Conservation (phyloP, 1,140 invertebrate genomes). For the Drosophila bocqueti region DNA sequence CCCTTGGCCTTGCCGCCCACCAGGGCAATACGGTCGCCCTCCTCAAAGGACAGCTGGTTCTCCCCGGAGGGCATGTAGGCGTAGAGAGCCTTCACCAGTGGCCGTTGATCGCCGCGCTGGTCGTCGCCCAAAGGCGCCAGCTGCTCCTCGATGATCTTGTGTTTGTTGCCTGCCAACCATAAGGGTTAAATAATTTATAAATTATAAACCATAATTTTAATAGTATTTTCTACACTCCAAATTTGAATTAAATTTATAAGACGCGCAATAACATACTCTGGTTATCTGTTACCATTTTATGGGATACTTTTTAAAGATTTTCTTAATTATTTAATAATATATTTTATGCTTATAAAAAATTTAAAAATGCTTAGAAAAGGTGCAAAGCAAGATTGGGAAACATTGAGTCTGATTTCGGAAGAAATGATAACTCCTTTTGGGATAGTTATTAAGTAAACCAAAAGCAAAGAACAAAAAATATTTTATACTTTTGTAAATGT, state of each 20-base stretch:
- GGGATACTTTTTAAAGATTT: not conserved
- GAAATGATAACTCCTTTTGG: not conserved
- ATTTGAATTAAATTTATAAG: not conserved
- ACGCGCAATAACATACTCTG: too few species aligned
- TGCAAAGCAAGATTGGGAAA: not conserved
- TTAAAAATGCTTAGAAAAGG: not conserved
- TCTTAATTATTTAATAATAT: not conserved
- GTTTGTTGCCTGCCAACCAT: slow-evolving; percentile 59
- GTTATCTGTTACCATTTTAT: not conserved
- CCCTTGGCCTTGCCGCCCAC: slow-evolving; percentile 96
- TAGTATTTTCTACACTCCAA: not conserved
- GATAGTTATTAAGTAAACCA: not conserved
- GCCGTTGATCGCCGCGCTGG: slow-evolving; percentile 77
- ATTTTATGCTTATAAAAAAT: not conserved
- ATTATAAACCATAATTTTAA: not conserved
- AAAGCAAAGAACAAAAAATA: not conserved
- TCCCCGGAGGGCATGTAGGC: slow-evolving; percentile 96
- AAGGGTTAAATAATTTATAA: not conserved
- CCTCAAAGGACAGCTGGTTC: slow-evolving; percentile 96
- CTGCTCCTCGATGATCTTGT: slow-evolving; percentile 74
- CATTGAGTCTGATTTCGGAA: not conserved
- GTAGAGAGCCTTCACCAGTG: slow-evolving; percentile 92
- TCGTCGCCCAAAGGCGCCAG: slow-evolving; percentile 37
- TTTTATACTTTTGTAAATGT: not conserved
- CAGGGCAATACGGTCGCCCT: slow-evolving; percentile 94